Percentiles rank a stretch among this genome's conserved stretches.
phyloP scores from a whole-genome alignment of 2,888 invertebrate genomes.

The Platypus cylindrus region DNA sequence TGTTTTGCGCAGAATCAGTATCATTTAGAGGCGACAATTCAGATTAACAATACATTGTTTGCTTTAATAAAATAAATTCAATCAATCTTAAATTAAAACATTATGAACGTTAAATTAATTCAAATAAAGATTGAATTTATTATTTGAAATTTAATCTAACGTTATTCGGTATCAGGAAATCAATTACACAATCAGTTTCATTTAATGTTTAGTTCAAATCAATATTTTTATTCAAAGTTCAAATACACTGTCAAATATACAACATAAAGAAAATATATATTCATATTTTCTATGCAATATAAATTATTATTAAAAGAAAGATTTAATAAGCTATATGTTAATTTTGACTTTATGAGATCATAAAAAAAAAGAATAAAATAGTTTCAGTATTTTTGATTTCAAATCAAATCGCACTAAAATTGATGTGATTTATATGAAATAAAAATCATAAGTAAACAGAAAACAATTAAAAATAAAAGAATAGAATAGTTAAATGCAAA shows the following conservation, averaged over 20 bases:
- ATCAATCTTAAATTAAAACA: no score
- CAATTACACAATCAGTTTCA: no score
- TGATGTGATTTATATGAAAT: slow-evolving; percentile 14
- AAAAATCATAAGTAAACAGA: slow-evolving; percentile 17
- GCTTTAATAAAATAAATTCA: no score
- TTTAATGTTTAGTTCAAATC: no score
- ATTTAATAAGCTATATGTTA: no score
- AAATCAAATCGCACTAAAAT: slow-evolving; percentile 13
- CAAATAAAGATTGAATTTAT: no score
- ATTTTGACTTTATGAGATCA: slow-evolving; percentile 29
- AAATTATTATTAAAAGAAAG: slow-evolving; percentile 21
- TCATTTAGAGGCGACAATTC: no score
- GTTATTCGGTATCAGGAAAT: no score
- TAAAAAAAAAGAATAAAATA: slow-evolving; percentile 14
- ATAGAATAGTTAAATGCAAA: slow-evolving; percentile 18
- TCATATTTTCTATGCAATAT: slow-evolving; percentile 19
- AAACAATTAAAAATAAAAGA: slow-evolving; percentile 4
- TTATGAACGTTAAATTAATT: no score
- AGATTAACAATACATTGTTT: no score
- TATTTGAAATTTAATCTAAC: no score
- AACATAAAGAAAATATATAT: slow-evolving; percentile 24
- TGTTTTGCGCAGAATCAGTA: no score
- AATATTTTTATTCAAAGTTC: slow-evolving; percentile 33
- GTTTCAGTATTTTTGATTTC: slow-evolving; percentile 2
- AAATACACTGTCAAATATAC: slow-evolving; percentile 34